phyloP scores from a whole-genome alignment of 2,113 vertebrate species.

The Seriola aureovittata region DNA sequence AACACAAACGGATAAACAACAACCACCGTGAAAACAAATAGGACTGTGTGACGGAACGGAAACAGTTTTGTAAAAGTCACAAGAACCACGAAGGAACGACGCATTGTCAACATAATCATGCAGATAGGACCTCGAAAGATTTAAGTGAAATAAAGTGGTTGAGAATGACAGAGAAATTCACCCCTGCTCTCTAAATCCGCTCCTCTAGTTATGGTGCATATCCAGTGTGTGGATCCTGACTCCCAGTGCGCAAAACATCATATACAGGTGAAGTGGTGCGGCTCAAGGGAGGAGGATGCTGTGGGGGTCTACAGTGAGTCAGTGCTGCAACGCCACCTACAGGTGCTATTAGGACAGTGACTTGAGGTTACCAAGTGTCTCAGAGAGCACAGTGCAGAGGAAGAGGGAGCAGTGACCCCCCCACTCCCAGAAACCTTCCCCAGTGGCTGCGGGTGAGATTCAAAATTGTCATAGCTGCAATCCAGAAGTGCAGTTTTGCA shows the following conservation, averaged over 20 bases:
- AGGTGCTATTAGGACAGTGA: slow-evolving; percentile 9
- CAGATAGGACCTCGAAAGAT: not conserved
- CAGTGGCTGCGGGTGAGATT: too few relatives aligned
- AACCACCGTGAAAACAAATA: slow-evolving; percentile 63
- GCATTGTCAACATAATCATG: slow-evolving; percentile 39
- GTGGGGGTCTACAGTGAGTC: slow-evolving; percentile 11
- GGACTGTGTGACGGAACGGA: slow-evolving; percentile 24
- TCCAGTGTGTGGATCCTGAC: slow-evolving; percentile 35
- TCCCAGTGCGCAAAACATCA: slow-evolving; percentile 60
- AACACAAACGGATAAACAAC: slow-evolving; percentile 63
- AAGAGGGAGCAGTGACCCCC: not conserved
- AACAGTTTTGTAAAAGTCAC: slow-evolving; percentile 69
- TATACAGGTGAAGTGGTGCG: slow-evolving; percentile 43
- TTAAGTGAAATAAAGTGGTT: not conserved
- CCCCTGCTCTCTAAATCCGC: not conserved
- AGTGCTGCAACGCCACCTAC: slow-evolving; percentile 66
- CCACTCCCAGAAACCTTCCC: not conserved
- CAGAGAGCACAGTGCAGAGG: not conserved
- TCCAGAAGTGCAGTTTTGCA: not conserved
- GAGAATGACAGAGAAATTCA: not conserved
- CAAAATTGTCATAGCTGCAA: not conserved
- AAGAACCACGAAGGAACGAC: slow-evolving; percentile 58
- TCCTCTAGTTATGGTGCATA: slow-evolving; percentile 28
- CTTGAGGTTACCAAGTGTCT: not conserved
- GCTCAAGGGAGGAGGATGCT: slow-evolving; percentile 2